Evolutionary conservation across 2,888 invertebrate genomes (phyloP).

Genomic region (Neocrepidodera transversa): DNA sequence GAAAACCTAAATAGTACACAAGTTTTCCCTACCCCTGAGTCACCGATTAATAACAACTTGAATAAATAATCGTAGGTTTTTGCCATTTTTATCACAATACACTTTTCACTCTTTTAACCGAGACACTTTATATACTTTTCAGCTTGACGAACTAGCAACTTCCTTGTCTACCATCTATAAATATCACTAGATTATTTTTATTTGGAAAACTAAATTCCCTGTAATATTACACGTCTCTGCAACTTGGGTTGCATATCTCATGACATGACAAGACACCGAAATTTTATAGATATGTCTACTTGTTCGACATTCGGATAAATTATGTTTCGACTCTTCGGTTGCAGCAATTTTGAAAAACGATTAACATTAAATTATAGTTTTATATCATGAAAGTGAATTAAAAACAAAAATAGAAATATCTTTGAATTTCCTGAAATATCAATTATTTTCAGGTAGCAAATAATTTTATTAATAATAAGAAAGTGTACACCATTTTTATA

Average conservation of each 20-base stretch:
- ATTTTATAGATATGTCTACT: too few relatives aligned
- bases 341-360: too few relatives aligned
- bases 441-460: too few relatives aligned
- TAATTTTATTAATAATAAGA: too few relatives aligned
- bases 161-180: constrained; percentile 36
- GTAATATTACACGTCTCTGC: constrained; percentile 29
- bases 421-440: too few relatives aligned
- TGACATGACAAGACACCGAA: too few relatives aligned
- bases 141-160: constrained; percentile 37
- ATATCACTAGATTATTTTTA: constrained; percentile 36
- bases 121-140: constrained; percentile 40
- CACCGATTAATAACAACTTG: constrained; percentile 90
- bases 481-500: too few relatives aligned
- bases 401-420: too few relatives aligned
- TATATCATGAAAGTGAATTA: too few relatives aligned
- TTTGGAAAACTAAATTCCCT: constrained; percentile 33
- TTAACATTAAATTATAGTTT: too few relatives aligned
- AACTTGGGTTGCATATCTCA: constrained; percentile 25
- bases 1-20: constrained; percentile 94
- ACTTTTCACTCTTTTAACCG: constrained; percentile 38
- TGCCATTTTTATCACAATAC: constrained; percentile 71
- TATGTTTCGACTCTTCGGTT: too few relatives aligned
- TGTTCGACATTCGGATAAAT: too few relatives aligned
- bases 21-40: constrained; percentile 94
- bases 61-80: constrained; percentile 95